Conservation (phyloP, 92 coral and sea anemone genomes). For the Parazoanthus swiftii region DNA sequence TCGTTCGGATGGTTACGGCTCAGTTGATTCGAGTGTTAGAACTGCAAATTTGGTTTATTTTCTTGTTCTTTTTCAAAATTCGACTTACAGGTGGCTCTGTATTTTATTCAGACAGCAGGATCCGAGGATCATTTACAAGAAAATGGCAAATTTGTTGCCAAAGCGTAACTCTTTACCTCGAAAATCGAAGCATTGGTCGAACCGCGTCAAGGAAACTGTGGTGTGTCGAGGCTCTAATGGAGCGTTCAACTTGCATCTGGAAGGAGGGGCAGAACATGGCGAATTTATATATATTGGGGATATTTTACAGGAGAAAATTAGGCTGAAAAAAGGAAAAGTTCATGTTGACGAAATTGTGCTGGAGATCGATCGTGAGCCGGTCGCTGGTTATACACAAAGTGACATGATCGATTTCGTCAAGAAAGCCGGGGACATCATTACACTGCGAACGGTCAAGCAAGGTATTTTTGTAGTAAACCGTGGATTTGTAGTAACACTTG, state of each 20-base stretch:
- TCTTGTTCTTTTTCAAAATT: slow-evolving; percentile 31
- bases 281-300: slow-evolving; percentile 89
- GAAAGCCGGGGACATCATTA: slow-evolving; percentile 80
- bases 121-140: slow-evolving; percentile 27
- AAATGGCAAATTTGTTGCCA: slow-evolving; percentile 67
- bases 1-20: slow-evolving; percentile 29
- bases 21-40: slow-evolving; percentile 28
- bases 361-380: slow-evolving; percentile 80
- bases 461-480: slow-evolving; percentile 49
- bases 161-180: slow-evolving; percentile 79
- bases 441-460: slow-evolving; percentile 87
- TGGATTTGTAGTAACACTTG: background rate
- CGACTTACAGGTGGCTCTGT: slow-evolving; percentile 2
- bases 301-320: slow-evolving; percentile 84
- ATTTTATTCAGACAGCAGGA: slow-evolving; percentile 31
- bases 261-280: slow-evolving; percentile 98
- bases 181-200: slow-evolving; percentile 95
- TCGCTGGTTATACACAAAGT: slow-evolving; percentile 92
- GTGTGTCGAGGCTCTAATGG: slow-evolving; percentile 72
- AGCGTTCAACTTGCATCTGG: slow-evolving; percentile 87
- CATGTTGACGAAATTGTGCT: slow-evolving; percentile 78
- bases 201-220: slow-evolving; percentile 77
- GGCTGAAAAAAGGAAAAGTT: slow-evolving; percentile 84
- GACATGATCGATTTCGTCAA: slow-evolving; percentile 86
- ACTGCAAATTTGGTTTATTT: slow-evolving; percentile 35